phyloP scores from a whole-genome alignment of 2,113 vertebrate species.

The Grammomys dolichurus region DNA sequence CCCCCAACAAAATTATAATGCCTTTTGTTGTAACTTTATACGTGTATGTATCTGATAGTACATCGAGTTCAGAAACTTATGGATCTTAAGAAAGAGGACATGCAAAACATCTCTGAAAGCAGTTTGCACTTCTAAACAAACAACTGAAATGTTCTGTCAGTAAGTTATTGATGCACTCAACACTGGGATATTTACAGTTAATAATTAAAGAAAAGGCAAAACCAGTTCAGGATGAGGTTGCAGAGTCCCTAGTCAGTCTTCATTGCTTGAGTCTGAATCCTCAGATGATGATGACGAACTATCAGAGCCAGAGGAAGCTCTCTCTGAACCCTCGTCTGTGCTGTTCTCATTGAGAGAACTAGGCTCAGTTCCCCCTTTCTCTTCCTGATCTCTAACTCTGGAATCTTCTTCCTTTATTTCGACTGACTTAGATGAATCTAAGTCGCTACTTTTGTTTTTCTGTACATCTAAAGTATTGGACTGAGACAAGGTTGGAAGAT shows the following conservation, averaged over 20 bases:
- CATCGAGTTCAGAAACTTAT: conserved; percentile 96
- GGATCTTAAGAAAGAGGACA: conserved; percentile 97
- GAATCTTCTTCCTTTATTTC: conserved; percentile 87
- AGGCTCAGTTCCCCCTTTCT: conserved; percentile 88
- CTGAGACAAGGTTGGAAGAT: conserved; percentile 93
- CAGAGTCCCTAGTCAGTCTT: conserved; percentile 95
- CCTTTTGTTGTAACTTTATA: conserved; percentile 98
- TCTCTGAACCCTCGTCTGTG: conserved; percentile 97
- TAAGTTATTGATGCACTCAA: conserved; percentile 96
- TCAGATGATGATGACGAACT: conserved; percentile 94
- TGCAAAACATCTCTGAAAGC: conserved; percentile 99
- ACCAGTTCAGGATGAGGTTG: conserved; percentile 97
- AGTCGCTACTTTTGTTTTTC: conserved; percentile 93
- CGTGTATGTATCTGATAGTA: conserved; percentile 93
- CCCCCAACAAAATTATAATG: conserved; percentile 99
- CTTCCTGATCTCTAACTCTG: conserved; percentile 87
- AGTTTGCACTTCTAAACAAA: conserved; percentile 98
- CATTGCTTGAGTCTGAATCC: conserved; percentile 96
- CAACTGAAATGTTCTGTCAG: conserved; percentile 96
- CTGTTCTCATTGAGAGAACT: conserved; percentile 93
- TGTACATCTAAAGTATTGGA: conserved; percentile 91
- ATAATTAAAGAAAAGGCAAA: conserved; percentile 90
- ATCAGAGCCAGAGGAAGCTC: conserved; percentile 95
- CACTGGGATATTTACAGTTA: conserved; percentile 97
- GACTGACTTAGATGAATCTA: conserved; percentile 83